Conservation (phyloP, 2,113 vertebrate genomes). For the Scopus umbretta region DNA sequence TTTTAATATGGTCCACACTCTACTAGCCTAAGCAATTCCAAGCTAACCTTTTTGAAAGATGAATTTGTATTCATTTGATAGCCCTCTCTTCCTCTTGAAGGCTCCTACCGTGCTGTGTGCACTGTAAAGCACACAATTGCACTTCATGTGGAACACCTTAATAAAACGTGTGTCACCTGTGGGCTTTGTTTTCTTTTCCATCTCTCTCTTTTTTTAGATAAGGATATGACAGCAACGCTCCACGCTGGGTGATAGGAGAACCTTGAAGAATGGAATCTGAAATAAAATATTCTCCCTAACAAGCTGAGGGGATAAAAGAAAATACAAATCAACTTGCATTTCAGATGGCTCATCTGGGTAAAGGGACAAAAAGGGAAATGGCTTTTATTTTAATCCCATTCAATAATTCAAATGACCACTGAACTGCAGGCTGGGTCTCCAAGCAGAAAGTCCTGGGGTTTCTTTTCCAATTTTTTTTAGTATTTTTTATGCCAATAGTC, state of each 20-base stretch:
- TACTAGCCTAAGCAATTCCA: slow-evolving; percentile 21
- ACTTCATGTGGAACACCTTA: slow-evolving; percentile 62
- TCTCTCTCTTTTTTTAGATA: slow-evolving; percentile 48
- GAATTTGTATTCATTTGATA: slow-evolving; percentile 63
- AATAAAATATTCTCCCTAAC: slow-evolving; percentile 65
- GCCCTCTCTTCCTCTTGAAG: slow-evolving; percentile 38
- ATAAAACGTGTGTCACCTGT: slow-evolving; percentile 60
- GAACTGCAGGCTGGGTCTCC: slow-evolving; percentile 39
- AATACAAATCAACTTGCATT: slow-evolving; percentile 69
- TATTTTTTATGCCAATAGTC: slow-evolving; percentile 57
- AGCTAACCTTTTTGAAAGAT: slow-evolving; percentile 42
- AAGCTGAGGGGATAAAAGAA: slow-evolving; percentile 68
- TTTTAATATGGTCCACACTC: slow-evolving; percentile 20
- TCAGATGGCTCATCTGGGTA: slow-evolving; percentile 57
- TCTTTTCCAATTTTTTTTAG: slow-evolving; percentile 41
- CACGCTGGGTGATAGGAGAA: slow-evolving; percentile 56
- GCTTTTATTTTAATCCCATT: slow-evolving; percentile 68
- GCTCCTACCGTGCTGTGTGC: slow-evolving; percentile 43
- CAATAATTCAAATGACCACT: slow-evolving; percentile 73
- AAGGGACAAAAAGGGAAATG: slow-evolving; percentile 57
- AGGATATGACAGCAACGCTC: slow-evolving; percentile 48
- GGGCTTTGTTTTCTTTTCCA: slow-evolving; percentile 69
- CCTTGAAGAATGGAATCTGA: slow-evolving; percentile 63
- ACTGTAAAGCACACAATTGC: slow-evolving; percentile 55
- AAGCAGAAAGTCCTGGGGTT: slow-evolving; percentile 57